Evolutionary conservation across 2,797 vertebrate species (phyloP), one percentile per base, ranked within the genome.

Genomic region (Pangasius mekongensis): DNA sequence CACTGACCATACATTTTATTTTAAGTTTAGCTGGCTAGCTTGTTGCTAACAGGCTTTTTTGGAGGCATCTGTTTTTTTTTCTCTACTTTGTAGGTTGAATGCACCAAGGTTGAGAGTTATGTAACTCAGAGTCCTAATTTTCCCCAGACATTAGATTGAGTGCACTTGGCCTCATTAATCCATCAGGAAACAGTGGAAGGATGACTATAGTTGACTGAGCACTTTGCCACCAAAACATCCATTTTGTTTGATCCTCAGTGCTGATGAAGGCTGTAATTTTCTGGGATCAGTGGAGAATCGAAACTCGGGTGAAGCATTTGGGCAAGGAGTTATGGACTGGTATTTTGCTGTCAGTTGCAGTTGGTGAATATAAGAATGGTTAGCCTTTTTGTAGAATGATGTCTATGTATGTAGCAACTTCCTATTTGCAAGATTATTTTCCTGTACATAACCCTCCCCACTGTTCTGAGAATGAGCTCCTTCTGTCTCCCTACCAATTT

Each of bases 151-250:
- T 43, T 58, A 36, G 52, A 10, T 47, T 60, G 8, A 82, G 62
- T 83, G 60, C 1, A 6, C 43, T 83, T 30, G 8, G 60, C n/a
- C 9, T 83, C 81, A 66, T 83, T 83, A 66, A 47, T 20, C 27
- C 60, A 8, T 66, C 27, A 83, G 60, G 27, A 83, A 47, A 66
- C 81, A 83, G 39, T 47, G 58, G 39, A 66, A 66, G 81, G 60
- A 11, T 49, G 36, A 66, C 60, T 66, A 58, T n/a, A 81, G 76
- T 81, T 36, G 77, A 56, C 62, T 69, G 33, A n/a, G 54, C 11
- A 87, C 71, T 66, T 84, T 58, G 73, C 49, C 7, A 84, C 91
- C 91, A 92, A 92, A 93, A 91, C 78, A 92, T 90, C 85, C 87
- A 81, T 52, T 91, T 92, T 92, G 88, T 77, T 73, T 87, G 18